A percentile compares a stretch with the other conserved stretches of the same genome.
These are phyloP conservation scores for Drosophila vallismaia DNA, from an alignment of 2,888 invertebrate species.

Conservation along the genomic window DNA sequence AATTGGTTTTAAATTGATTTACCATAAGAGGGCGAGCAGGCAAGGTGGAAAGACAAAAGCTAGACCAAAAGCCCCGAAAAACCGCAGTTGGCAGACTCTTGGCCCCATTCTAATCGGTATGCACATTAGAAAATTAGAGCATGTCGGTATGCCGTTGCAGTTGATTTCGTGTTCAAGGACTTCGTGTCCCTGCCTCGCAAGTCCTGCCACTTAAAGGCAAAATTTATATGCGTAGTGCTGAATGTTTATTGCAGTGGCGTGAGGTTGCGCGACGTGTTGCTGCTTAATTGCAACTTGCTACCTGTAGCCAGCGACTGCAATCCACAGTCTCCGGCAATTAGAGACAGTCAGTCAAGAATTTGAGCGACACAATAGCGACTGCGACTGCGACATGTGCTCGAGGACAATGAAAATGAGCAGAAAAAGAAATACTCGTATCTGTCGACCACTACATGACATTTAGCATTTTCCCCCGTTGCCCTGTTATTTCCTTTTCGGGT, in stretches of 20 bases:
- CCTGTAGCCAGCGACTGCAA: constrained; percentile 10
- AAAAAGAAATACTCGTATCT: constrained; percentile 3
- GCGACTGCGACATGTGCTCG: constrained; percentile 2
- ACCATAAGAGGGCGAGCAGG: constrained; percentile 60
- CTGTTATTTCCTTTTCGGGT: constrained; percentile 3
- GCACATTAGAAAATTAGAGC: constrained; percentile 70
- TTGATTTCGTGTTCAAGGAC: constrained; percentile 63
- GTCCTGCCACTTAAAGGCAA: constrained; percentile 40
- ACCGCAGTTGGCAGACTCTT: constrained; percentile 6
- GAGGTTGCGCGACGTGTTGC: constrained; percentile 59
- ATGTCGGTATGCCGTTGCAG: constrained; percentile 65
- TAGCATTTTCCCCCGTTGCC: constrained; percentile 6
- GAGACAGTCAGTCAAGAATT: constrained; percentile 41
- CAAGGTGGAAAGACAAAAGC: constrained; percentile 10
- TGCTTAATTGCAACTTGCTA: constrained; percentile 61
- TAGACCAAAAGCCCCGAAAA: constrained; percentile 23
- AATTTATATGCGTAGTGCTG: constrained; percentile 59
- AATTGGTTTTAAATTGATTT: constrained; percentile 80
- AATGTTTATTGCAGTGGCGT: constrained; percentile 68
- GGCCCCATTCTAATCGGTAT: constrained; percentile 59
- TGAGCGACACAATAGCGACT: constrained; percentile 22
- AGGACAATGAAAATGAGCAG: constrained; percentile 32
- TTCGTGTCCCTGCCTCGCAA: constrained; percentile 16
- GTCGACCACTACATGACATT: constrained; percentile 7
- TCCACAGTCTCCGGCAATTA: constrained; percentile 64